Conservation (phyloP, 2,888 invertebrate genomes). For the Nomada fucata region DNA sequence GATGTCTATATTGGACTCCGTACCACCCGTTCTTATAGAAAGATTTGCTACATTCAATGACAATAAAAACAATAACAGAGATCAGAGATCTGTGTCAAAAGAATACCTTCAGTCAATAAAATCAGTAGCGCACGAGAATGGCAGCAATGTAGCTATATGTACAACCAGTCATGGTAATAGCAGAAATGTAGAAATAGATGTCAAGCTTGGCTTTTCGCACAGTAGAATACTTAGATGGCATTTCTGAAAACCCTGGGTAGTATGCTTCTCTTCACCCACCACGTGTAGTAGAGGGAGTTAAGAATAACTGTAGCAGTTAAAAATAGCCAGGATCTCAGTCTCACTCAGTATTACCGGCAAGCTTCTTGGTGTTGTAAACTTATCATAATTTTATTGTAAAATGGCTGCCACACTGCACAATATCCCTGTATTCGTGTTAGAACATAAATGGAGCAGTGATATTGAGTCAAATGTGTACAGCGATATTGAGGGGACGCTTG, state of each 20-base stretch:
- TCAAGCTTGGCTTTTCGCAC: conserved; percentile 31
- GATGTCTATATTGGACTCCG: conserved; percentile 56
- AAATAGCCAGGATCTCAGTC: conserved; percentile 76
- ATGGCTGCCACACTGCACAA: conserved; percentile 81
- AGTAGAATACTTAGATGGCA: conserved; percentile 20
- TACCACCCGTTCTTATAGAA: conserved; percentile 53
- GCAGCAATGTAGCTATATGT: conserved; percentile 58
- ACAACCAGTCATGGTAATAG: conserved; percentile 66
- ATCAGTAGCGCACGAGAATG: conserved; percentile 53
- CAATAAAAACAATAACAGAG: conserved; percentile 71
- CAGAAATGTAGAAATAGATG: conserved; percentile 49
- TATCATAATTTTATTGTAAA: conserved; percentile 68
- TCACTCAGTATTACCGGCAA: conserved; percentile 62
- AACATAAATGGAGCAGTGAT: conserved; percentile 82
- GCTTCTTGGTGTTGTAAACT: conserved; percentile 44
- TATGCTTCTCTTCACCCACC: conserved; percentile 43
- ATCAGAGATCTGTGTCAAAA: conserved; percentile 59
- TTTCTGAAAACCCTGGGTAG: conserved; percentile 38
- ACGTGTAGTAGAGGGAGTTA: conserved; percentile 70
- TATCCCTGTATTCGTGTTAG: conserved; percentile 83
- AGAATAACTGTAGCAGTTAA: conserved; percentile 77
- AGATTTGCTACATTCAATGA: conserved; percentile 63
- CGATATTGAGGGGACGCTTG: conserved; percentile 68
- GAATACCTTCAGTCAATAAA: conserved; percentile 57
- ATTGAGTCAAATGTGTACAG: conserved; percentile 77